Base-by-base conservation (phyloP, 2,113 vertebrate species). In the Oncorhynchus masou region DNA sequence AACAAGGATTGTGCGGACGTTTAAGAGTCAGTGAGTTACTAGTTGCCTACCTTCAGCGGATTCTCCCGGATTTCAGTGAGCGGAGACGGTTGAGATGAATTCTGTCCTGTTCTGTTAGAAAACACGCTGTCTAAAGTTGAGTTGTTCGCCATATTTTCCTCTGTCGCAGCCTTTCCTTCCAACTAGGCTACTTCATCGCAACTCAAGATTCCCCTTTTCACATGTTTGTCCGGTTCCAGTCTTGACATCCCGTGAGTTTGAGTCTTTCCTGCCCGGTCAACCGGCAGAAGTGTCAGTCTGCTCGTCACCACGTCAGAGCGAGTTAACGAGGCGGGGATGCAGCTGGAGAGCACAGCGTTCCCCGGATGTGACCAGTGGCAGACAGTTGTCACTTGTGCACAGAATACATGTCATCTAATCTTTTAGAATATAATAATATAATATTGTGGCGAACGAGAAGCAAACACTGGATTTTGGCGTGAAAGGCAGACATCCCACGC, bases 141-240 rank as follows among this genome's bases (percentile, higher is more conserved):
- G 71, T 45, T 11, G 8, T 88, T 90, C 75, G 64, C 76, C 90
- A 91, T 91, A 20, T 83, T 86, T 79, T 73, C 62, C 66, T 82
- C 45, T 34, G 4, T 62, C 62, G 2, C 20, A 59, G 51, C 68
- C 9, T 45, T 13, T 29, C 54, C 15, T 65, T 72, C 3, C 16
- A 1, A 64, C 19, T n/a, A 57, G 39, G 9, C 39, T 45, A 19
- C 19, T 20, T 20, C n/a, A 69, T 70, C 65, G 13, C 15, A 75
- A 12, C 64, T 71, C 27, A 39, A 7, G 6, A 9, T 64, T 19
- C 19, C 5, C 67, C 15, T 57, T 22, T 62, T 81, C 64, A 78
- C 87, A 85, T 84, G 3, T 74, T 11, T 11, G 2, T 0, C 39
- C 0, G 39, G 11, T 11, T 78, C 51, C 51, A 19, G 19, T 1